phyloP scores from a whole-genome alignment of 2,888 invertebrate species.

The Timema cristinae region DNA sequence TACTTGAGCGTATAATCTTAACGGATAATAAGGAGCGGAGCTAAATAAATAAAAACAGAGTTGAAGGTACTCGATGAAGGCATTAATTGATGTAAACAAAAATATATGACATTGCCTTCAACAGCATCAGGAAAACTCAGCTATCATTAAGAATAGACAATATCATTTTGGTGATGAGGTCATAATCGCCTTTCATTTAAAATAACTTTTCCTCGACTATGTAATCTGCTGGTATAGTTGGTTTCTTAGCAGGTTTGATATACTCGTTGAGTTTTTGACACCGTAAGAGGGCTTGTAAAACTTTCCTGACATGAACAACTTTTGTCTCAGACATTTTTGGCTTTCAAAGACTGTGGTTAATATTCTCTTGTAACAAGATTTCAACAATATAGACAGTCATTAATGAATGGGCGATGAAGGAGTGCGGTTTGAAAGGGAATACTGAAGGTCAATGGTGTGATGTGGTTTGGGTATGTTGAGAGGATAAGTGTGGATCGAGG shows the following conservation, averaged over 20 bases:
- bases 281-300: not conserved
- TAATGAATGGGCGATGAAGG: too few relatives aligned
- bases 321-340: not conserved
- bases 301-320: not conserved
- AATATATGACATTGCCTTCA: not conserved
- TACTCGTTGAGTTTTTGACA: not conserved
- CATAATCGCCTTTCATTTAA: not conserved
- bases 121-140: not conserved
- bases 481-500: too few relatives aligned
- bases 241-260: not conserved
- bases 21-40: too few relatives aligned
- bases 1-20: too few relatives aligned
- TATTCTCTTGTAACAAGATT: not conserved
- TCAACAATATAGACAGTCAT: not conserved
- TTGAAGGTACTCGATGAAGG: slow-evolving; percentile 3
- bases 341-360: not conserved
- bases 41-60: too few relatives aligned
- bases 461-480: too few relatives aligned
- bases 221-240: not conserved
- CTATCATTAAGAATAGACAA: not conserved
- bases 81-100: not conserved
- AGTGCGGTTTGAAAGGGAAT: too few relatives aligned
- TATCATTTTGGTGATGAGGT: not conserved
- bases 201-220: not conserved
- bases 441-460: too few relatives aligned